These are phyloP conservation scores for Cheilosia soror DNA, from an alignment of 2,888 invertebrate genomes.

Conservation along the genomic window DNA sequence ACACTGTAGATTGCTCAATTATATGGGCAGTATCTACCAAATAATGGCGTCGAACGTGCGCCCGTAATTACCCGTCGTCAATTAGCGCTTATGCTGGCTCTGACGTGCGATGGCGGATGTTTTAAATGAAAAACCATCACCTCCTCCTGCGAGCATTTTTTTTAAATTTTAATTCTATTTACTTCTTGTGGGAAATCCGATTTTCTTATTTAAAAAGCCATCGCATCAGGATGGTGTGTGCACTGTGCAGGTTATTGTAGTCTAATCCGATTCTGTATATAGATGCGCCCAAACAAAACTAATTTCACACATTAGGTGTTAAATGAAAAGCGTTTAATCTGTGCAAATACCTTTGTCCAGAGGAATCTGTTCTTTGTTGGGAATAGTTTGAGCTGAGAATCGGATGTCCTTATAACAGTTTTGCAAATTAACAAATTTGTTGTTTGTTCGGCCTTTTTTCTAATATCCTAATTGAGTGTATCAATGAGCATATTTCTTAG, in stretches of 20 bases:
- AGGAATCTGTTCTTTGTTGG: constrained; percentile 13
- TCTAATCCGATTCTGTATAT: constrained; percentile 55
- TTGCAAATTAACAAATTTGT: constrained; percentile 71
- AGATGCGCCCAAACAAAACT: constrained; percentile 59
- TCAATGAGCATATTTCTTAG: constrained; percentile 43
- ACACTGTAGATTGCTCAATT: constrained; percentile 62
- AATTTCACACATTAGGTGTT: constrained; percentile 73
- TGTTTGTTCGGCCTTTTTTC: constrained; percentile 54
- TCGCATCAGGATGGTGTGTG: not conserved
- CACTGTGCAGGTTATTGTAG: constrained; percentile 38
- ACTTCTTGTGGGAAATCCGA: constrained; percentile 53
- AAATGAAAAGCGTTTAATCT: constrained; percentile 69
- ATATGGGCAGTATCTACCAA: constrained; percentile 63
- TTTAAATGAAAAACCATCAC: constrained; percentile 15
- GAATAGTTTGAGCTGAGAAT: constrained; percentile 8
- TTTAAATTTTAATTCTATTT: constrained; percentile 48
- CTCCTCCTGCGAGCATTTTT: not conserved
- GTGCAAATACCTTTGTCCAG: constrained; percentile 56
- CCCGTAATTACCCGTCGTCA: constrained; percentile 61
- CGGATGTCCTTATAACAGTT: constrained; percentile 57
- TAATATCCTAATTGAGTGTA: constrained; percentile 64
- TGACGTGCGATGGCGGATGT: constrained; percentile 40
- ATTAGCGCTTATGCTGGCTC: constrained; percentile 61
- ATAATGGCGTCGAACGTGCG: constrained; percentile 74
- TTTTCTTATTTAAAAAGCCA: constrained; percentile 52